These are phyloP conservation scores for Hydrochoerus hydrochaeris DNA, from an alignment of 2,113 vertebrate species.

Conservation along the genomic window DNA sequence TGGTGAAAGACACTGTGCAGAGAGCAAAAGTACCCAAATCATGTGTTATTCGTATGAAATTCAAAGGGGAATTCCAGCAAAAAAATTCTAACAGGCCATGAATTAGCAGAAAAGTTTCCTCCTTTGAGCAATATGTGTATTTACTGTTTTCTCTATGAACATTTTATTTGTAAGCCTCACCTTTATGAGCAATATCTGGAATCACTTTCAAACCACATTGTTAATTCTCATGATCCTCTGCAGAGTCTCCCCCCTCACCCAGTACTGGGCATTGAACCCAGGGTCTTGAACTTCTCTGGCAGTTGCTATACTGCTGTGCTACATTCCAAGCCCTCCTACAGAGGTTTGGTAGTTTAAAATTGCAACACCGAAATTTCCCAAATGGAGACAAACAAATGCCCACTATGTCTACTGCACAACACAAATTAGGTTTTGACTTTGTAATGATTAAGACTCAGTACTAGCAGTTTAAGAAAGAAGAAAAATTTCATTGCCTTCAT, in stretches of 20 bases:
- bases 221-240: conserved; percentile 57
- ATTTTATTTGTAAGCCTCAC: conserved; percentile 59
- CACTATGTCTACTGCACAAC: neutral
- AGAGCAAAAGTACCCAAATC: conserved; percentile 51
- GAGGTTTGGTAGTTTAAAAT: conserved; percentile 61
- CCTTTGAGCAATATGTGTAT: conserved; percentile 60
- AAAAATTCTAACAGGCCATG: conserved; percentile 16
- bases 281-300: no score
- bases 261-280: no score
- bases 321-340: neutral
- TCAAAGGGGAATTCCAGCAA: conserved; percentile 45
- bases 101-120: conserved; percentile 18
- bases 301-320: no score
- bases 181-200: conserved; percentile 49
- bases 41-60: conserved; percentile 72
- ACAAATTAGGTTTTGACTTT: conserved; percentile 61
- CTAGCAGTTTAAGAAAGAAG: neutral
- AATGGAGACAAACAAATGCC: conserved; percentile 58
- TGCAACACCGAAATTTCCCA: conserved; percentile 62
- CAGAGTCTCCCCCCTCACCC: no score
- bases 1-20: conserved; percentile 10
- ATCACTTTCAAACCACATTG: conserved; percentile 51
- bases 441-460: neutral
- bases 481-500: neutral
- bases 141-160: conserved; percentile 56